Evolutionary conservation across 2,888 invertebrate species (phyloP), one percentile per base, ranked within the genome.

Genomic region (Ichneumoninae sp.): DNA sequence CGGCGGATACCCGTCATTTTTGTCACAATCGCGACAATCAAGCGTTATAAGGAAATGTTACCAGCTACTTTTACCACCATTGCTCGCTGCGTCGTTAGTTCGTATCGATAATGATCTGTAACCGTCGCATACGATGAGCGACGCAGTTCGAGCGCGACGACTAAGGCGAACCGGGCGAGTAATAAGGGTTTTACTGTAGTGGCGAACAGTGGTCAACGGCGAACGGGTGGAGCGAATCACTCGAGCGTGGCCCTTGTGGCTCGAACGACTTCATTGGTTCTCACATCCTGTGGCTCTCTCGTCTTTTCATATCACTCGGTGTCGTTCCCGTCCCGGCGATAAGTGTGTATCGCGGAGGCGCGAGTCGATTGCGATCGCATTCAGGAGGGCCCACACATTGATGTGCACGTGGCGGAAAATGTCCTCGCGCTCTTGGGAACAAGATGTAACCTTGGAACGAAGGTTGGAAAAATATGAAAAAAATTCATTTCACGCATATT

Each of bases 1-100:
- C 93, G 93, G 90, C 93, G 93, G 93, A 93, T 93, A 92, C 91
- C 89, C 91, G 90, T 93, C 91, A 93, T 93, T 93, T 93, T 93
- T 93, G 93, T 93, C 93, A 92, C 92, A 93, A 93, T 93, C 93
- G 92, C 90, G 90, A 92, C 92, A 92, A 84, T 92, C 91, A 91
- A 90, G 89, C 89, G 87, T 90, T 91, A 91, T 90, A 90, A 90
- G 90, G 89, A 89, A 90, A 80, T 76, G 69, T 81, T 82, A 65
- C 60, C 78, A 44, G 57, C 60, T 2, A 60, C 60, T 60, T 40
- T 65, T 65, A 44, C 74, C 50, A 47, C 47, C 74, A 30, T 76
- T 30, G 60, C 60, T 83, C 72, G 40, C 13, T 7, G 19, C 91
- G 90, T 89, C 89, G 88, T 87, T 79, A 83, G 81, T 81, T 84